Conservation (phyloP, 1,140 invertebrate genomes). For the Drosophila tristis region DNA sequence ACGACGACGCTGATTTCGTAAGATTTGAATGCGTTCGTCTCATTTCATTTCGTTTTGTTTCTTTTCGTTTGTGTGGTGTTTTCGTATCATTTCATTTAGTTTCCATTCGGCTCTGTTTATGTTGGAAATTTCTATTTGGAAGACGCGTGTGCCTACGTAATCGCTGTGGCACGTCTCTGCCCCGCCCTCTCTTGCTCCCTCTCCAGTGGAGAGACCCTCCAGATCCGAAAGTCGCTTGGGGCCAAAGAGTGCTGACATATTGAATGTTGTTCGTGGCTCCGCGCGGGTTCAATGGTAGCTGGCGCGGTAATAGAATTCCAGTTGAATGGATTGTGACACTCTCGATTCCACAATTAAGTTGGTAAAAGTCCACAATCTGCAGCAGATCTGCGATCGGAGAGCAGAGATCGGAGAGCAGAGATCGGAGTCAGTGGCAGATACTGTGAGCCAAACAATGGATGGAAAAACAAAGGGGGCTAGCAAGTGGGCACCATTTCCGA, state of each 20-base stretch:
- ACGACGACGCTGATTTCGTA: slow-evolving; percentile 47
- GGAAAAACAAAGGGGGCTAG: no score
- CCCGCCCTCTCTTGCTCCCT: no score
- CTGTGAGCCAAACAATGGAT: no score
- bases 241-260: slow-evolving; percentile 32
- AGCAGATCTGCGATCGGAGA: neutral
- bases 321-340: slow-evolving; percentile 32
- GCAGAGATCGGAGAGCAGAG: no score
- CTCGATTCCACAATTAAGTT: slow-evolving; percentile 48
- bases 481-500: no score
- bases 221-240: slow-evolving; percentile 42
- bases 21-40: slow-evolving; percentile 41
- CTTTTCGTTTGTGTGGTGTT: slow-evolving; percentile 29
- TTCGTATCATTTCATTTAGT: slow-evolving; percentile 26
- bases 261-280: slow-evolving; percentile 18
- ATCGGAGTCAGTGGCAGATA: neutral
- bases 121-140: slow-evolving; percentile 29
- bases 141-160: slow-evolving; percentile 66
- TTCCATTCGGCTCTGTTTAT: slow-evolving; percentile 35
- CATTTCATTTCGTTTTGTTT: slow-evolving; percentile 14
- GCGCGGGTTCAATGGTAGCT: slow-evolving; percentile 37
- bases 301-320: slow-evolving; percentile 23
- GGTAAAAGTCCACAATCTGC: slow-evolving; percentile 37
- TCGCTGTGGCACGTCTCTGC: slow-evolving; percentile 38
- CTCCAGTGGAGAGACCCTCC: slow-evolving; percentile 29